Conservation (phyloP, 2,888 invertebrate species). For the Hesperia comma region DNA sequence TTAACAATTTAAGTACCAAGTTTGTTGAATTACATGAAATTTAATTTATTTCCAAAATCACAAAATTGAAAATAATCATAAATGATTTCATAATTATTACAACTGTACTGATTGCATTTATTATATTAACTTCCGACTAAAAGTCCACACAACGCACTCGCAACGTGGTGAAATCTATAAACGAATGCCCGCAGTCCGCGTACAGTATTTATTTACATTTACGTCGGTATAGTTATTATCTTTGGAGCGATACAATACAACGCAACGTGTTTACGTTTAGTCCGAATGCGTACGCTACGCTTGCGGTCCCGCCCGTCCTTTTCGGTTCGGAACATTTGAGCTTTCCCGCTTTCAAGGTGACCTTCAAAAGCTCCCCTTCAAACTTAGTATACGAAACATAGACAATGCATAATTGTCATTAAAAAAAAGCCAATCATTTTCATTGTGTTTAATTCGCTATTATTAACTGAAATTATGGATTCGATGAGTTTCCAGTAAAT, state of each 20-base stretch:
- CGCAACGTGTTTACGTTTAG: constrained; percentile 46
- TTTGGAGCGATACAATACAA: constrained; percentile 20
- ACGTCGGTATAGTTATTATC: constrained; percentile 25
- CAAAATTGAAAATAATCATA: not conserved
- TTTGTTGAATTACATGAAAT: not conserved
- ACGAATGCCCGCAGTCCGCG: not conserved
- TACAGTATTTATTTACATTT: constrained; percentile 36
- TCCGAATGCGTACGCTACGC: constrained; percentile 42
- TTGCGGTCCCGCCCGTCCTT: constrained; percentile 31
- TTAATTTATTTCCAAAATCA: not conserved
- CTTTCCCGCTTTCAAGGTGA: constrained; percentile 78
- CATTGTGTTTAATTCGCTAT: too few relatives aligned
- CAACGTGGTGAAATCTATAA: constrained; percentile 47
- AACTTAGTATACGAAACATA: not conserved
- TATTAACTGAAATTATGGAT: too few relatives aligned
- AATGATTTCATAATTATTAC: not conserved
- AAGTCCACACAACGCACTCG: constrained; percentile 39
- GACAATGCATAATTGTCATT: too few relatives aligned
- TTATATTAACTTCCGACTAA: not conserved
- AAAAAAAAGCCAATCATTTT: too few relatives aligned
- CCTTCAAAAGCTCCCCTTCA: constrained; percentile 57
- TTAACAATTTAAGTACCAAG: not conserved
- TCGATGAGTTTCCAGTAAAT: too few relatives aligned
- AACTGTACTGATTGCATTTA: not conserved
- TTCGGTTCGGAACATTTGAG: constrained; percentile 53